These are phyloP conservation scores for Mormyrops attenuatus DNA, from an alignment of 2,797 vertebrate genomes.

Conservation along the genomic window DNA sequence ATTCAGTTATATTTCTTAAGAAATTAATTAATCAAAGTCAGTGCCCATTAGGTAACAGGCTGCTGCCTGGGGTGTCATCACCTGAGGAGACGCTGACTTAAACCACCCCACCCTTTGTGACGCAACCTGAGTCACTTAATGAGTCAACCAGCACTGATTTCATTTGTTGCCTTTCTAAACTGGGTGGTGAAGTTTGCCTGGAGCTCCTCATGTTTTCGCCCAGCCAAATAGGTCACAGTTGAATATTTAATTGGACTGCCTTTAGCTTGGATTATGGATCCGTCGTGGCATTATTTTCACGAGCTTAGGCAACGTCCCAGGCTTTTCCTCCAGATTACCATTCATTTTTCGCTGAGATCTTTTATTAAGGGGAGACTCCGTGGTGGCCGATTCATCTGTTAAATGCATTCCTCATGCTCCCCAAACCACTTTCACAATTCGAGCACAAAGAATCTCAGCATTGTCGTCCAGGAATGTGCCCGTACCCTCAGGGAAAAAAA, in stretches of 20 bases:
- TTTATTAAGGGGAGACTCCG: not conserved
- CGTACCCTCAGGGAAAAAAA: not conserved
- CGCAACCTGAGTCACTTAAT: not conserved
- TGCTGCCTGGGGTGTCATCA: not conserved
- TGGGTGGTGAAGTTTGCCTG: not conserved
- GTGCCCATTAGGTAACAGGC: not conserved
- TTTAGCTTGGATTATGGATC: not conserved
- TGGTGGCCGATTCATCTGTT: not conserved
- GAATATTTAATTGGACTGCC: not conserved
- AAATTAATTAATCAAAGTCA: not conserved
- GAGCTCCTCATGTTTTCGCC: not conserved
- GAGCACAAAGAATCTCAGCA: not conserved
- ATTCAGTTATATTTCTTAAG: not conserved
- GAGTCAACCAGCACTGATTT: not conserved
- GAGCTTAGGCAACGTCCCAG: not conserved
- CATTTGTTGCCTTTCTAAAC: not conserved
- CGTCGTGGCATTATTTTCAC: not conserved
- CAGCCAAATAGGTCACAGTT: not conserved
- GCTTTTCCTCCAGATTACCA: not conserved
- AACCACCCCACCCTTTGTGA: not conserved
- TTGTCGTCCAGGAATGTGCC: not conserved
- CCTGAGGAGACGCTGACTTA: not conserved
- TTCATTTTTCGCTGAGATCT: not conserved
- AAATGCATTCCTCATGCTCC: not conserved
- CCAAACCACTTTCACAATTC: not conserved